Conservation (phyloP, 2,113 vertebrate genomes). For the Cyanoliseus patagonus region DNA sequence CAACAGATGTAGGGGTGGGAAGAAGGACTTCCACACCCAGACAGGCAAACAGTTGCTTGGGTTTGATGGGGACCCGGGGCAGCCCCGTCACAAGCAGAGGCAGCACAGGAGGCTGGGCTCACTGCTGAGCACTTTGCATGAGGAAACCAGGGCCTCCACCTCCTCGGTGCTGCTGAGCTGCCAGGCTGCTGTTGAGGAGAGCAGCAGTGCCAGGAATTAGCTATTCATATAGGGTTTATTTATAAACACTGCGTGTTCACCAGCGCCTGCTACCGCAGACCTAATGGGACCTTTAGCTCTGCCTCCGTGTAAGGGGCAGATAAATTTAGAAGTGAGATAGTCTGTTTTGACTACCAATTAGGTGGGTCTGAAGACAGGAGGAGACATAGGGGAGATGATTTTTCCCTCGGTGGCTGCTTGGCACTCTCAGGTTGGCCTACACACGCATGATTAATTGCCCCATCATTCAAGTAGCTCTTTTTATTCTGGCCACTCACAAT, state of each 20-base stretch:
- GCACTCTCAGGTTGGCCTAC: conserved; percentile 34
- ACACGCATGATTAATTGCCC: conserved; percentile 77
- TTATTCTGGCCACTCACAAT: conserved; percentile 70
- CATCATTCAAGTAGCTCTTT: conserved; percentile 77
- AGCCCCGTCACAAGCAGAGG: not conserved
- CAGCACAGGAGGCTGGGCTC: not conserved
- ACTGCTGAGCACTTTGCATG: not conserved
- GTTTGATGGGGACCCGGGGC: not conserved
- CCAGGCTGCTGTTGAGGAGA: not conserved
- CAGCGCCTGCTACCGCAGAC: not conserved
- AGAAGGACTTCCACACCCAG: not conserved
- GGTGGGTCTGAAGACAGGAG: conserved; percentile 56
- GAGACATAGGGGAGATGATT: conserved; percentile 38
- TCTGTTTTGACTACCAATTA: conserved; percentile 37
- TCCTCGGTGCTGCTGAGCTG: not conserved
- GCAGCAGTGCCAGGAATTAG: not conserved
- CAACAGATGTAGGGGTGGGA: not conserved
- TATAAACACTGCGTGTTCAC: not conserved
- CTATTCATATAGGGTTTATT: not conserved
- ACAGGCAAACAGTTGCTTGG: not conserved
- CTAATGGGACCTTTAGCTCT: not conserved
- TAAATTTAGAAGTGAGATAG: not conserved
- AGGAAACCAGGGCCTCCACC: not conserved
- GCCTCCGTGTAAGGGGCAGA: not conserved
- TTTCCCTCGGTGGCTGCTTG: conserved; percentile 40